These are phyloP conservation scores for Merodon equestris DNA, from an alignment of 2,888 invertebrate genomes.

Conservation along the genomic window DNA sequence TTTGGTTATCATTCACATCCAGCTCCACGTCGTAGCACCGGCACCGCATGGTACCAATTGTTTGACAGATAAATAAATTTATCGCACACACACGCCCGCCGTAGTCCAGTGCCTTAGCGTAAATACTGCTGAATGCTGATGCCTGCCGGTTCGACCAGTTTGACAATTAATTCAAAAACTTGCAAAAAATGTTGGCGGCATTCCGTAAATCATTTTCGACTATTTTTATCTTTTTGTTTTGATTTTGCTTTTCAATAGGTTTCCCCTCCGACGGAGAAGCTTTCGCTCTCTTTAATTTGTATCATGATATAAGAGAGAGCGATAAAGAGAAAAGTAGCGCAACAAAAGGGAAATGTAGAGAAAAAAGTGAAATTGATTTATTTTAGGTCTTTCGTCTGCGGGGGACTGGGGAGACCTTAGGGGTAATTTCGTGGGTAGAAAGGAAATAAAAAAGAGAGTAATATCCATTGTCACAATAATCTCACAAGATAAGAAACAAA, in stretches of 20 bases:
- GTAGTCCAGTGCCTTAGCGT: conserved; percentile 1
- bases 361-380: conserved; percentile 60
- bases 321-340: conserved; percentile 7
- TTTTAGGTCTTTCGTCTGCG: conserved; percentile 22
- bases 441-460: too few relatives aligned
- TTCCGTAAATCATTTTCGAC: conserved; percentile 1
- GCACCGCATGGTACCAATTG: conserved; percentile 65
- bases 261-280: background rate
- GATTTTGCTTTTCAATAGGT: too few relatives aligned
- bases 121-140: conserved; percentile 9
- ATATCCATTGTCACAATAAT: too few relatives aligned
- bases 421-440: background rate
- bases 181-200: conserved; percentile 31
- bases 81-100: conserved; percentile 4
- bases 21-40: conserved; percentile 37
- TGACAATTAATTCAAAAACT: conserved; percentile 23
- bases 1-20: conserved; percentile 35
- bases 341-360: conserved; percentile 15
- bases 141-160: conserved; percentile 48
- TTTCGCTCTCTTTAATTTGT: conserved; percentile 11
- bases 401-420: conserved; percentile 13
- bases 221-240: background rate
- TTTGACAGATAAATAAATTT: conserved; percentile 49
- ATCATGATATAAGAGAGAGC: conserved; percentile 1
- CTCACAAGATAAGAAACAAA: too few relatives aligned